Evolutionary conservation across 2,113 vertebrate genomes (phyloP), one percentile per base, ranked within the genome.

Genomic region (Neodon shergylaensis): DNA sequence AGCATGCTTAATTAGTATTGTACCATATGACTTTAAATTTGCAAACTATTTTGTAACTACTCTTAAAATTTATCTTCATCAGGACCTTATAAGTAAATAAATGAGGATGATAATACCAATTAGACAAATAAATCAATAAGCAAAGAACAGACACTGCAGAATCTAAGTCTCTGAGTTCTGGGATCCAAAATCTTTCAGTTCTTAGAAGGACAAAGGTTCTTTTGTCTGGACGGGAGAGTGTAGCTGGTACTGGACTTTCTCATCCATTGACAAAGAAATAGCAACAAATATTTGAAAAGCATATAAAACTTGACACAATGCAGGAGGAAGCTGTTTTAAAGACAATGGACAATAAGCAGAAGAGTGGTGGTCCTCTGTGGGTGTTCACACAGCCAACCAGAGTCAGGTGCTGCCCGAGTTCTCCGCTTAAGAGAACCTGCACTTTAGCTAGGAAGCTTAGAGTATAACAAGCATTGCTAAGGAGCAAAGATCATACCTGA

Each of bases 301-400:
- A 44, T 8, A 47, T 10, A 83, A 68, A 83, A 93, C 12, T 24
- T 49, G 17, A 81, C 17, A 89, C 31, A 49, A 73, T 66, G 8
- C 7, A 14, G 3, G 24, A 70, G 24, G 36, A 36, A 33, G 63
- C 12, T 58, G 2, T 24, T 88, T 77, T 19, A 58, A 94, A 21
- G 77, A 78, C 47, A 63, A 63, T 79, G 74, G 13, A 85, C 44
- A 66, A 1, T 36, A 39, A 39, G 54, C 14, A 92, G 4, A 0
- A 13, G 42, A 12, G 28, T 22, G 28, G 3, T 22, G 6, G 24
- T 33, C 33, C 17, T 66, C 28, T 47, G 63, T 44, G 49, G 2
- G 7, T 22, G 7, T 10, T 10, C 8, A 33, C n/a, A 2, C 4
- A 21, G 31, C 1, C 28, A 39, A 8, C 5, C 0, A 16, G 16